These are phyloP conservation scores for Anastrepha ludens DNA, from an alignment of 1,140 invertebrate genomes.

Conservation along the genomic window DNA sequence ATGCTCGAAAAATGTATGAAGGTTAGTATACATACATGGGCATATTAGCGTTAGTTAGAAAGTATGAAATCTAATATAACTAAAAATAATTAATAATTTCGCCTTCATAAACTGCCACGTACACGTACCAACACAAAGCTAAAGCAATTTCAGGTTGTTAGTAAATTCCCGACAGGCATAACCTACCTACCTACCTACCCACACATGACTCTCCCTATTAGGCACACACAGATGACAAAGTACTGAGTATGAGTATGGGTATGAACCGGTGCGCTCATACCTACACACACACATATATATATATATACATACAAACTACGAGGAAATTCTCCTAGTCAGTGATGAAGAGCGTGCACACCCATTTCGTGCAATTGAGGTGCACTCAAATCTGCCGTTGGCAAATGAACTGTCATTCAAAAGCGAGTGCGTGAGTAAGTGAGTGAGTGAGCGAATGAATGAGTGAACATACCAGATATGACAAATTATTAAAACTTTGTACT, in stretches of 20 bases:
- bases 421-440: neutral
- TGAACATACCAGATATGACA: neutral
- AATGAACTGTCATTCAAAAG: constrained; percentile 52
- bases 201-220: neutral
- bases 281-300: neutral
- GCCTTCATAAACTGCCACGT: neutral
- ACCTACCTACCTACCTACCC: neutral
- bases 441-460: neutral
- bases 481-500: constrained; percentile 46
- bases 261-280: no score
- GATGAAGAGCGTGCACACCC: neutral
- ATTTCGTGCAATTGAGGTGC: constrained; percentile 14
- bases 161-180: neutral
- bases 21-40: neutral
- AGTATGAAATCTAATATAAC: constrained; percentile 43
- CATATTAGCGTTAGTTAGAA: neutral
- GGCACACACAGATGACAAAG: no score
- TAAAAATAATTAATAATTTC: constrained; percentile 52
- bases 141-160: constrained; percentile 35
- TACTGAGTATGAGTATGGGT: no score
- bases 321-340: neutral
- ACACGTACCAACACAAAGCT: neutral
- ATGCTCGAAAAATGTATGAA: neutral
- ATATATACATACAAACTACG: neutral
- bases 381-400: constrained; percentile 27